These are phyloP conservation scores for Neodon shergylaensis DNA, from an alignment of 2,113 vertebrate species.

Conservation along the genomic window DNA sequence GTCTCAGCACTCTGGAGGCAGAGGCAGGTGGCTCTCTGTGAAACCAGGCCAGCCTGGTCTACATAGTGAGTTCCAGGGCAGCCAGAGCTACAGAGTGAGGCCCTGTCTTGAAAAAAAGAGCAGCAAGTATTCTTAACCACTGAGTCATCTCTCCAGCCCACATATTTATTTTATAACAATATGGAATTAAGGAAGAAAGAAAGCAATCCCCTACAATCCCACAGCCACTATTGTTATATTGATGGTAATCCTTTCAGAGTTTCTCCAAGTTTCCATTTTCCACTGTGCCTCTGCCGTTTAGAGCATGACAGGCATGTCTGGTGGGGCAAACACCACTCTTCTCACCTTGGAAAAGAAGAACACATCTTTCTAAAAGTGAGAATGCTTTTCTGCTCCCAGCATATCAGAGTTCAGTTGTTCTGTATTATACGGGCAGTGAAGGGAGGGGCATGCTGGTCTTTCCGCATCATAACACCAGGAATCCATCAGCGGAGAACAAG, in stretches of 20 bases:
- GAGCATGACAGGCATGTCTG: background rate
- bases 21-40: background rate
- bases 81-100: background rate
- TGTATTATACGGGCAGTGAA: background rate
- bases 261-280: background rate
- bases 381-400: background rate
- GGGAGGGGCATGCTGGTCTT: background rate
- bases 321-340: background rate
- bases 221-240: background rate
- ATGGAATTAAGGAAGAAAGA: constrained; percentile 9
- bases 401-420: constrained; percentile 5
- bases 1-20: background rate
- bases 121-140: background rate
- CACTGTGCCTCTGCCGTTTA: background rate
- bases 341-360: background rate
- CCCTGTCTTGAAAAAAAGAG: background rate
- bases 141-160: background rate
- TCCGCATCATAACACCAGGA: background rate
- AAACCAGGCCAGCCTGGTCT: background rate
- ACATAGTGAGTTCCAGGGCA: background rate
- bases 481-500: background rate
- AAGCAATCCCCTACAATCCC: background rate
- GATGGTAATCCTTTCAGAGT: background rate
- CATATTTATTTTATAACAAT: constrained; percentile 8
- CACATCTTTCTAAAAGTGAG: background rate